phyloP scores from a whole-genome alignment of 2,113 vertebrate genomes.

The Ptilorrhoa leucosticta region DNA sequence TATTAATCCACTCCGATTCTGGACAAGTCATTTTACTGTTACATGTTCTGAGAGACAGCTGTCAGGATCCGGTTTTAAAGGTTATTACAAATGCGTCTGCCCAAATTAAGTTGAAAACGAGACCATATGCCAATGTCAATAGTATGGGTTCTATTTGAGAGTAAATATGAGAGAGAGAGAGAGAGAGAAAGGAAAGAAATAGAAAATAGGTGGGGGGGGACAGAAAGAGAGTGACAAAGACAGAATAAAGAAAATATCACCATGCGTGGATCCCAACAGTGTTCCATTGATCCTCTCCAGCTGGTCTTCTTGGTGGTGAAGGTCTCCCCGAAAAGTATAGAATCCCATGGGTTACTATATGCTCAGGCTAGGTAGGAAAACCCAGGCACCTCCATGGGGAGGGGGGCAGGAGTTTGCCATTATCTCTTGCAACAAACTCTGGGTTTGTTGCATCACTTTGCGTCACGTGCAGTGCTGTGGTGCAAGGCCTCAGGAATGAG shows the following conservation, averaged over 20 bases:
- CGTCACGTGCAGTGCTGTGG: background rate
- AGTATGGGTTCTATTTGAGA: background rate
- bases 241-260: background rate
- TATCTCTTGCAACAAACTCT: background rate
- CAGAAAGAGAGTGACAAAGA: background rate
- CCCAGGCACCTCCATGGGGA: background rate
- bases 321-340: background rate
- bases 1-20: background rate
- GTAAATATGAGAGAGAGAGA: background rate
- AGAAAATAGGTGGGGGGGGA: background rate
- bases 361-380: background rate
- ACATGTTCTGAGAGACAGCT: background rate
- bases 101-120: background rate
- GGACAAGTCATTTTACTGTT: background rate
- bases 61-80: background rate
- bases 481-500: background rate
- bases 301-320: background rate
- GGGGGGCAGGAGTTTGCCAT: fast-evolving
- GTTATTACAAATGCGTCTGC: background rate
- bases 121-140: background rate
- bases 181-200: background rate
- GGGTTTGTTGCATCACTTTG: background rate
- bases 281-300: background rate
- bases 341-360: too few species aligned
- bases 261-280: fast-evolving